phyloP scores from a whole-genome alignment of 1,140 invertebrate species.

The Campoletis sonorensis region DNA sequence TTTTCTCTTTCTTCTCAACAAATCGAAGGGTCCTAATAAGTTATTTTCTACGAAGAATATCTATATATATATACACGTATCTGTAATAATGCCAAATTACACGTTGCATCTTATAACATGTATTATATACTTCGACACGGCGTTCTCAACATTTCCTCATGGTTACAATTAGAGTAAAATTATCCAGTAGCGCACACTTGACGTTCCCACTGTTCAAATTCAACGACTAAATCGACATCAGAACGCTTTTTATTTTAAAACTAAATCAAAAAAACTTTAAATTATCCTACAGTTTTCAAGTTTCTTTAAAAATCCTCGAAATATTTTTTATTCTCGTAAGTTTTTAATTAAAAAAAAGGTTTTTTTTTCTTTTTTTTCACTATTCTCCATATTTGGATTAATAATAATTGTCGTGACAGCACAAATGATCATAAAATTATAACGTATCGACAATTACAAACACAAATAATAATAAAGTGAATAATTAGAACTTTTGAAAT shows the following conservation, averaged over 20 bases:
- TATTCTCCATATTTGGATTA: too few species aligned
- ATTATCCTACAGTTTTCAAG: too few species aligned
- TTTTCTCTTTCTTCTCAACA: background rate
- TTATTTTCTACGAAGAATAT: background rate
- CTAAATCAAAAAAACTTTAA: too few species aligned
- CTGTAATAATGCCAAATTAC: slow-evolving; percentile 3
- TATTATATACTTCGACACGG: slow-evolving; percentile 3
- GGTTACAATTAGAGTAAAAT: slow-evolving; percentile 10
- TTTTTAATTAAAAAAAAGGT: too few species aligned
- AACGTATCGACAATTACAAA: too few species aligned
- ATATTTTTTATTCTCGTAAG: too few species aligned
- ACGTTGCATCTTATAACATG: slow-evolving; percentile 18
- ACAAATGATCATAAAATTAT: too few species aligned
- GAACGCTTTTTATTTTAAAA: too few species aligned
- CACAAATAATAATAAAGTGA: background rate
- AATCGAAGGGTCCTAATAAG: background rate
- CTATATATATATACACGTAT: background rate
- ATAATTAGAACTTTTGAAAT: background rate
- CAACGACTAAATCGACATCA: too few species aligned
- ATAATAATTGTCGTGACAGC: too few species aligned
- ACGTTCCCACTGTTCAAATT: background rate
- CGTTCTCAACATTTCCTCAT: background rate
- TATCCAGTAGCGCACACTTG: slow-evolving; percentile 12
- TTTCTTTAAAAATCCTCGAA: too few species aligned
- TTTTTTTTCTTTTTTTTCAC: too few species aligned